These are phyloP conservation scores for Rutpela maculata DNA, from an alignment of 2,888 invertebrate species.

Conservation along the genomic window DNA sequence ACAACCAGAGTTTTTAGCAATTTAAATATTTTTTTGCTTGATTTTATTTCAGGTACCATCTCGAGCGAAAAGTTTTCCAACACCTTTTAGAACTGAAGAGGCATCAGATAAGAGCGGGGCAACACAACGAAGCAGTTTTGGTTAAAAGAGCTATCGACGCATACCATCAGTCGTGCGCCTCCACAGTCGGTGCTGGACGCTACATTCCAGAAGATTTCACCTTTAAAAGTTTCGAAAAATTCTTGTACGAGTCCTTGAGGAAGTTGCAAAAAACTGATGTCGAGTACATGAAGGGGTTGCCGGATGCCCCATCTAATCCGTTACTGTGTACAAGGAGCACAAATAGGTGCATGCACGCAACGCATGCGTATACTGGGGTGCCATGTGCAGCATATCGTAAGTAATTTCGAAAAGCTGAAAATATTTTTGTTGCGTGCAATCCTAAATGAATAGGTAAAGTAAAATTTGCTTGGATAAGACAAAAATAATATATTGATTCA, in stretches of 20 bases:
- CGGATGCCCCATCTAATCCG: slow-evolving; percentile 77
- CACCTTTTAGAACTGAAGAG: slow-evolving; percentile 94
- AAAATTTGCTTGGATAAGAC: too few species aligned
- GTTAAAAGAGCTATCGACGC: slow-evolving; percentile 92
- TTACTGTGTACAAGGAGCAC: slow-evolving; percentile 90
- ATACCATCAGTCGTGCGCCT: slow-evolving; percentile 86
- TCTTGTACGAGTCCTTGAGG: slow-evolving; percentile 90
- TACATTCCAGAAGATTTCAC: slow-evolving; percentile 82
- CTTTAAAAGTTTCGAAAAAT: slow-evolving; percentile 89
- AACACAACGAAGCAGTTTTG: slow-evolving; percentile 90
- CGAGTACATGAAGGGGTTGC: slow-evolving; percentile 76
- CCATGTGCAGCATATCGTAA: slow-evolving; percentile 92
- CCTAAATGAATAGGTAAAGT: too few species aligned
- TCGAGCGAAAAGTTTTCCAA: slow-evolving; percentile 94
- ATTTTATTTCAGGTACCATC: slow-evolving; percentile 82
- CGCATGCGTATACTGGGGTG: slow-evolving; percentile 92
- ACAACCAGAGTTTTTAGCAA: too few species aligned
- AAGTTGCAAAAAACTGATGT: slow-evolving; percentile 84
- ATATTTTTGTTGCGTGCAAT: too few species aligned
- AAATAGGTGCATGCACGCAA: slow-evolving; percentile 92
- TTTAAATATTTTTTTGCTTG: not conserved
- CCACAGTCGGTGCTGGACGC: slow-evolving; percentile 79
- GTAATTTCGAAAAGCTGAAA: too few species aligned
- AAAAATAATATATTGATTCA: too few species aligned
- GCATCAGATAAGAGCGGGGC: slow-evolving; percentile 92